Evolutionary conservation across 2,888 invertebrate species (phyloP).

Genomic region (Synergus itoensis): DNA sequence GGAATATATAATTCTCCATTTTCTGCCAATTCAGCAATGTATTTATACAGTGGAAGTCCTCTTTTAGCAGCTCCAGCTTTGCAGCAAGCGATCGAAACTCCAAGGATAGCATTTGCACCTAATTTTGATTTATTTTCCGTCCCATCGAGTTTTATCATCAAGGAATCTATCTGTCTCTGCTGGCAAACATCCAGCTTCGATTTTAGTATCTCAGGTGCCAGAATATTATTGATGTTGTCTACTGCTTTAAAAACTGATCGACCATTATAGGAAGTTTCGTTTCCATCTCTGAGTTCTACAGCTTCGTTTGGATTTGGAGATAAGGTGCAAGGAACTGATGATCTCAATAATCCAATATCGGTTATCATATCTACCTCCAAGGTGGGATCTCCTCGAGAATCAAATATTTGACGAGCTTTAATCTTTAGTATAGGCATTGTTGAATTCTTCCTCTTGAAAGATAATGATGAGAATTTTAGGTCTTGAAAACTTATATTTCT

Average conservation of each 20-base stretch:
- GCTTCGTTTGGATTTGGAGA: constrained; percentile 64
- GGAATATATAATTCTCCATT: constrained; percentile 66
- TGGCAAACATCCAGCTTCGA: constrained; percentile 69
- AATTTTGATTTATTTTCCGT: constrained; percentile 71
- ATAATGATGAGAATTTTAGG: no score
- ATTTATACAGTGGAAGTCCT: constrained; percentile 71
- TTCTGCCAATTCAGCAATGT: constrained; percentile 68
- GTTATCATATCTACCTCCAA: constrained; percentile 78
- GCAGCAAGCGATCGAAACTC: constrained; percentile 70
- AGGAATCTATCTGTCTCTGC: constrained; percentile 70
- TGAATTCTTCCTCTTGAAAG: constrained; percentile 12
- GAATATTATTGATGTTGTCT: constrained; percentile 70
- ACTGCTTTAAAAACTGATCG: constrained; percentile 70
- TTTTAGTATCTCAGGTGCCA: constrained; percentile 71
- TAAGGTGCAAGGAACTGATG: constrained; percentile 66
- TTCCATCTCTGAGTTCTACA: constrained; percentile 67
- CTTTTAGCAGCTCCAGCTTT: constrained; percentile 72
- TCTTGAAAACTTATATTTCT: no score
- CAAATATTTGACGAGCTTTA: constrained; percentile 84
- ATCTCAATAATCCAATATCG: constrained; percentile 70
- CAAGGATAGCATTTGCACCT: constrained; percentile 71
- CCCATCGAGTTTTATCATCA: constrained; percentile 68
- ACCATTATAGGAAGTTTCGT: constrained; percentile 65
- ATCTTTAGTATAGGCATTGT: constrained; percentile 81
- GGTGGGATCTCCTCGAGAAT: constrained; percentile 86